A percentile compares a stretch with the other conserved stretches of the same genome.
Evolutionary conservation across 2,113 vertebrate genomes (phyloP).

Genomic region (Delphinus delphis): DNA sequence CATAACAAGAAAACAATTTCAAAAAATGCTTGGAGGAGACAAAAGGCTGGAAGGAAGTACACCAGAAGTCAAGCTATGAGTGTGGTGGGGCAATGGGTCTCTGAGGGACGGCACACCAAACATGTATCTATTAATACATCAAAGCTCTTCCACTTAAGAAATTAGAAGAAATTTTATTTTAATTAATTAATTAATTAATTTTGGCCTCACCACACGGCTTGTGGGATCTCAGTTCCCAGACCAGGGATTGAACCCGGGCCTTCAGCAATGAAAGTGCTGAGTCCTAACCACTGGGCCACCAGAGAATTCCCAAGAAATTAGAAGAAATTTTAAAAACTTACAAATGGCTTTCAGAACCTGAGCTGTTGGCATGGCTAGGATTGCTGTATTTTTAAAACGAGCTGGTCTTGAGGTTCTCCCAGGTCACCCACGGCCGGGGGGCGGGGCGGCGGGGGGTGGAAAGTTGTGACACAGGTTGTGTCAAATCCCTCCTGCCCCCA

Average conservation of each 20-base stretch:
- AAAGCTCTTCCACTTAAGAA: neutral
- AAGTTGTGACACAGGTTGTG: neutral
- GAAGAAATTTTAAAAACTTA: neutral
- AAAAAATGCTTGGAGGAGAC: neutral
- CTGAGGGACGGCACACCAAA: neutral
- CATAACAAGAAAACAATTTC: neutral
- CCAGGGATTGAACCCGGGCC: neutral
- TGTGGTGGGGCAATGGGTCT: neutral
- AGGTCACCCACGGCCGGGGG: fast-evolving
- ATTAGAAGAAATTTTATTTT: neutral
- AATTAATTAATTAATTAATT: no score
- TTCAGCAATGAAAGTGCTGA: neutral
- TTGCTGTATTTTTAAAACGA: neutral
- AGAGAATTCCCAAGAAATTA: neutral
- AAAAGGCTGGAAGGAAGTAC: neutral
- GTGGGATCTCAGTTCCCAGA: neutral
- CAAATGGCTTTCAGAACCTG: neutral
- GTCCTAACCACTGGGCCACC: neutral
- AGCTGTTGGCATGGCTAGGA: neutral
- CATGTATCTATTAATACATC: neutral
- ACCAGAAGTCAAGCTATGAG: neutral
- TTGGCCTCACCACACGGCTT: neutral
- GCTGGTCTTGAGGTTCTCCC: neutral
- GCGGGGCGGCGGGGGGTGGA: neutral
- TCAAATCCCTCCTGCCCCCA: neutral